phyloP scores from a whole-genome alignment of 1,140 invertebrate species.

The Apocrypta bakeri region DNA sequence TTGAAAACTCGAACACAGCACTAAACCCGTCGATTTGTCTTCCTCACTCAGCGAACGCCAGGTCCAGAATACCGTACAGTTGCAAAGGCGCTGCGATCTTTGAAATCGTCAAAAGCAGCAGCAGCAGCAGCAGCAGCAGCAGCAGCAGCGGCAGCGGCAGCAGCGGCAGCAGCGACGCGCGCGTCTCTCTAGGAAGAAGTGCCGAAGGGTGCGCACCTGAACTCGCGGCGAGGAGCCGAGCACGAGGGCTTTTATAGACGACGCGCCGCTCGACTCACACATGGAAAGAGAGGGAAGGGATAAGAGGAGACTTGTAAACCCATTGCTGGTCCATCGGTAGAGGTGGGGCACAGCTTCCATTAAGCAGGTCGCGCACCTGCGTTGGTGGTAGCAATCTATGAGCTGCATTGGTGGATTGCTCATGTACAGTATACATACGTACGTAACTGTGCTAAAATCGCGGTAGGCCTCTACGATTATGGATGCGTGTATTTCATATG shows the following conservation, averaged over 20 bases:
- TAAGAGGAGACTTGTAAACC: neutral
- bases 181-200: constrained; percentile 19
- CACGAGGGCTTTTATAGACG: constrained; percentile 46
- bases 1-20: no score
- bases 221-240: constrained; percentile 9
- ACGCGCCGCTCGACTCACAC: neutral
- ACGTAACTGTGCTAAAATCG: no score
- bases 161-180: neutral
- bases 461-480: no score
- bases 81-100: neutral
- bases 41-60: no score
- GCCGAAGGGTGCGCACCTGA: constrained; percentile 42
- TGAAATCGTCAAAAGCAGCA: neutral
- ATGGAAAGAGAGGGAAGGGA: neutral
- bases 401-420: neutral
- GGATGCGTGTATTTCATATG: no score
- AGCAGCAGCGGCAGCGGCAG: neutral
- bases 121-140: neutral
- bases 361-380: constrained; percentile 10
- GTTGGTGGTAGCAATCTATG: neutral
- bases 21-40: no score
- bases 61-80: no score
- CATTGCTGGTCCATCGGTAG: neutral
- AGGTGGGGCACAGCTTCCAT: neutral
- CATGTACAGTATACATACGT: neutral